A percentile compares a stretch with the other conserved stretches of the same genome.
These are phyloP conservation scores for Ictalurus furcatus DNA, from an alignment of 2,113 vertebrate species.

Conservation along the genomic window DNA sequence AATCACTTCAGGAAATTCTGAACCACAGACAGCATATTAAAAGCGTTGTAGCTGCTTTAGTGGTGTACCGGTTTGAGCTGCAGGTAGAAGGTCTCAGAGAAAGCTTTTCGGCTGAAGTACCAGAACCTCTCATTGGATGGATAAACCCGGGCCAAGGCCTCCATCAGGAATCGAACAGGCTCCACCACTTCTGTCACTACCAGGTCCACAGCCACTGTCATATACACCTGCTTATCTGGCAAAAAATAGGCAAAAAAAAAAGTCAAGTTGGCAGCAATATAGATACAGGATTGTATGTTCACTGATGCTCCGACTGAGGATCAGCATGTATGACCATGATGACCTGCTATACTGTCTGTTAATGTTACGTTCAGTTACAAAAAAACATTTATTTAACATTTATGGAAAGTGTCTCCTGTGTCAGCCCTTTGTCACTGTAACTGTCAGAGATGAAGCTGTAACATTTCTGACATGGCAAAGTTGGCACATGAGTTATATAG, in stretches of 20 bases:
- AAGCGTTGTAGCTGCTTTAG: not conserved
- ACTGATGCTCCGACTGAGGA: not conserved
- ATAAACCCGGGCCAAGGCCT: constrained; percentile 88
- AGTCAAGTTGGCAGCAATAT: not conserved
- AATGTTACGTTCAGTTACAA: not conserved
- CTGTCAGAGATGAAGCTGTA: too few relatives aligned
- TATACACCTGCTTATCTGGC: constrained; percentile 90
- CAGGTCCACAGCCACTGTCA: constrained; percentile 96
- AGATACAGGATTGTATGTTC: not conserved
- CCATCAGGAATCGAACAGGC: constrained; percentile 91
- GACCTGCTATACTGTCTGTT: not conserved
- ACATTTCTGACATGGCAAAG: too few relatives aligned
- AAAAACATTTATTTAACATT: too few relatives aligned
- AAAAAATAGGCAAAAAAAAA: constrained; percentile 1
- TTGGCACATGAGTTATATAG: not conserved
- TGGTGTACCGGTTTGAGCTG: constrained; percentile 88
- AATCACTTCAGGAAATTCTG: not conserved
- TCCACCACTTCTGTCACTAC: constrained; percentile 94
- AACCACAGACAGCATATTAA: not conserved
- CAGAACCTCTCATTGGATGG: constrained; percentile 95
- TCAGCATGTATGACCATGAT: not conserved
- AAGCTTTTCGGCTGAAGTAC: constrained; percentile 98
- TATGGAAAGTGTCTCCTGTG: not conserved
- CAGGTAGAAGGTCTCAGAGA: constrained; percentile 93
- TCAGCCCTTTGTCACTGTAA: not conserved